Evolutionary conservation across 2,888 invertebrate genomes (phyloP).

Genomic region (Cactoblastis cactorum): DNA sequence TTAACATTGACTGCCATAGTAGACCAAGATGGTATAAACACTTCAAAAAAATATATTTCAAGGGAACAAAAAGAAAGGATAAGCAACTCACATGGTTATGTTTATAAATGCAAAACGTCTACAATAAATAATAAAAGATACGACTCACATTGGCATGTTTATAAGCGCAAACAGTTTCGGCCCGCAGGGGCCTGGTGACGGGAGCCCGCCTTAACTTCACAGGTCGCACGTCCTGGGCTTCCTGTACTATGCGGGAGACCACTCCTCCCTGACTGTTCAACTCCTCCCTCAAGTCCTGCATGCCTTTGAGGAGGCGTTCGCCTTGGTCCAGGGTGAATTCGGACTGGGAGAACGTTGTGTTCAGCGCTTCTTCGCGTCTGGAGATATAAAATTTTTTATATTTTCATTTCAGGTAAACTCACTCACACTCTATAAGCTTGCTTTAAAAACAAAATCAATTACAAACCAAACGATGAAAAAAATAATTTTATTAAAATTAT

Average conservation of each 20-base stretch:
- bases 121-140: no score
- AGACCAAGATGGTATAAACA: no score
- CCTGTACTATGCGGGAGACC: conserved; percentile 88
- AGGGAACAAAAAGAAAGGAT: no score
- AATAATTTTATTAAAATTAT: no score
- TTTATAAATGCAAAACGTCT: no score
- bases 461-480: no score
- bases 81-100: no score
- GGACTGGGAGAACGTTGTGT: conserved; percentile 94
- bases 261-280: conserved; percentile 92
- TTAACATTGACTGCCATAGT: no score
- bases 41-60: no score
- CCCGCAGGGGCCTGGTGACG: conserved; percentile 89
- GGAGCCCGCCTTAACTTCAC: conserved; percentile 94
- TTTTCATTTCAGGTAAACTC: no score
- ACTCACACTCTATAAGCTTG: no score
- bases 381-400: conserved; percentile 21
- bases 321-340: conserved; percentile 97
- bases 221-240: conserved; percentile 91
- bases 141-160: conserved; percentile 88
- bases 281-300: conserved; percentile 96
- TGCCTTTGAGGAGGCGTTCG: conserved; percentile 93
- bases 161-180: conserved; percentile 96
- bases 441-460: no score
- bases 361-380: conserved; percentile 93